Conservation (phyloP, 2,888 invertebrate species). For the Cheilosia variabilis region DNA sequence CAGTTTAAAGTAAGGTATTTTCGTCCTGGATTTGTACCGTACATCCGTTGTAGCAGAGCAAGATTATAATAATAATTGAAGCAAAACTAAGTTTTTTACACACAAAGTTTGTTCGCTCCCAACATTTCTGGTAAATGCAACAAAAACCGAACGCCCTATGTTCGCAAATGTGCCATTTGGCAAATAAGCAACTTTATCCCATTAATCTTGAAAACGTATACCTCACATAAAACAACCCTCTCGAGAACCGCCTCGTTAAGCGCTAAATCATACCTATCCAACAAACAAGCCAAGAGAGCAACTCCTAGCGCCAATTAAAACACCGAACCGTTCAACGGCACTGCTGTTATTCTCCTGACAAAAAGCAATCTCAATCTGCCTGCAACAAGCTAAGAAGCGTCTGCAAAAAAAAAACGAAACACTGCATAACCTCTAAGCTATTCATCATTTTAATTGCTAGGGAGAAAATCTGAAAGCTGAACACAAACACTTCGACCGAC, state of each 20-base stretch:
- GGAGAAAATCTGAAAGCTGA: slow-evolving; percentile 54
- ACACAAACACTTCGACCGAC: slow-evolving; percentile 46
- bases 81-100: not conserved
- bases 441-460: slow-evolving; percentile 73
- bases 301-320: slow-evolving; percentile 52
- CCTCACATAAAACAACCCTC: not conserved
- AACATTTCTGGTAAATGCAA: not conserved
- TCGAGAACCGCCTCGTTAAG: slow-evolving; percentile 3
- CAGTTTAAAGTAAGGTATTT: too few species aligned
- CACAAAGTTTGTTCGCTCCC: not conserved
- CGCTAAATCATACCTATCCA: slow-evolving; percentile 24
- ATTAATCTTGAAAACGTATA: slow-evolving; percentile 1
- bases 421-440: slow-evolving; percentile 46
- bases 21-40: too few species aligned
- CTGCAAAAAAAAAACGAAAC: not conserved
- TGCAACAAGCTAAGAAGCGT: slow-evolving; percentile 51
- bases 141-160: not conserved
- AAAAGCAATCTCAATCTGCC: slow-evolving; percentile 40
- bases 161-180: not conserved
- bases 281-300: slow-evolving; percentile 23
- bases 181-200: slow-evolving; percentile 16
- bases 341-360: slow-evolving; percentile 14
- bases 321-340: not conserved
- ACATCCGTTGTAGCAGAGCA: too few species aligned
- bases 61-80: too few species aligned